phyloP scores from a whole-genome alignment of 1,140 invertebrate species.

The Drosophila neocordata region DNA sequence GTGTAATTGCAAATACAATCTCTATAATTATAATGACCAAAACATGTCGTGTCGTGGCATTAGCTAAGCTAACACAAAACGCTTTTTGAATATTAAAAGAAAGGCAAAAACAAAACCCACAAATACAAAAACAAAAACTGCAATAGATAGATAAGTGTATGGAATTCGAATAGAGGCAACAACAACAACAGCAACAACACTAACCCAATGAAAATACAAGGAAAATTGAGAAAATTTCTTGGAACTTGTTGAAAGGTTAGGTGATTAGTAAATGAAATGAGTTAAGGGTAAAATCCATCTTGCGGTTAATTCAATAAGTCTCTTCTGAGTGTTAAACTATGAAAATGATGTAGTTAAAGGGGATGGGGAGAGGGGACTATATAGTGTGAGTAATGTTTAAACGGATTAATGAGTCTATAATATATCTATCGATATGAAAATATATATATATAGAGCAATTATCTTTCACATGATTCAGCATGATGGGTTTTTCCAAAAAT shows the following conservation, averaged over 20 bases:
- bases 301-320: constrained; percentile 4
- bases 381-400: background rate
- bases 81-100: constrained; percentile 63
- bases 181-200: background rate
- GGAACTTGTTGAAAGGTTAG: background rate
- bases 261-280: background rate
- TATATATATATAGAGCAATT: background rate
- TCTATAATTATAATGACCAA: constrained; percentile 71
- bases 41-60: constrained; percentile 68
- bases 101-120: background rate
- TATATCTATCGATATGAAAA: too few species aligned
- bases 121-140: background rate
- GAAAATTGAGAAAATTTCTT: background rate
- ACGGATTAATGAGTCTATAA: background rate
- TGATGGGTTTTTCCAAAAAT: too few species aligned
- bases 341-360: background rate
- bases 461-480: too few species aligned
- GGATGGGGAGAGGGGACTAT: background rate
- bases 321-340: constrained; percentile 4
- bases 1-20: constrained; percentile 59
- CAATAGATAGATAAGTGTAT: background rate
- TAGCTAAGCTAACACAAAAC: constrained; percentile 37
- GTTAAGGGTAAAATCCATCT: background rate
- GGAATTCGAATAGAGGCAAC: background rate
- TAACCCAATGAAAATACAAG: background rate